Evolutionary conservation across 2,888 invertebrate genomes (phyloP).

Genomic region (Caenorhabditis sp.): DNA sequence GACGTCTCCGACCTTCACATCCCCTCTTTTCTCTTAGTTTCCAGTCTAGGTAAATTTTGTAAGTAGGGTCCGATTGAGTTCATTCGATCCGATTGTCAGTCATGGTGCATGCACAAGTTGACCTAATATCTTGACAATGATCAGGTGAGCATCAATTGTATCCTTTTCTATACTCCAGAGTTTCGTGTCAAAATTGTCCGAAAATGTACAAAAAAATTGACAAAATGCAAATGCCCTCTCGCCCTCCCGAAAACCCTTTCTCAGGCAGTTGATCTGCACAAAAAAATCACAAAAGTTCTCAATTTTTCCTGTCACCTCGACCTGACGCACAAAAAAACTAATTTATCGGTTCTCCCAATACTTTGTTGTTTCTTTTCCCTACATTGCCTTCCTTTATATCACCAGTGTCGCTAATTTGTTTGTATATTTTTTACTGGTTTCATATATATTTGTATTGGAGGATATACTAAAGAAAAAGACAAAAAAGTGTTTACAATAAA

Average conservation of each 20-base stretch:
- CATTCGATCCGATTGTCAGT: constrained; percentile 39
- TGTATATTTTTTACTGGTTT: constrained; percentile 53
- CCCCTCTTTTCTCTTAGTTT: constrained; percentile 12
- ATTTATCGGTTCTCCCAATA: constrained; percentile 39
- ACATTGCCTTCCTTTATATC: constrained; percentile 35
- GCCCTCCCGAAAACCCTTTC: constrained; percentile 22
- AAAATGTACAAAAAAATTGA: constrained; percentile 62
- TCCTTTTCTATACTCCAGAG: background rate
- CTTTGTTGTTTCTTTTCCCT: constrained; percentile 43
- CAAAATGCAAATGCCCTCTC: no score
- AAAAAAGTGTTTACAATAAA: constrained; percentile 45
- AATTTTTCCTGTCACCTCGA: constrained; percentile 32
- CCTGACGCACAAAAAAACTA: constrained; percentile 20
- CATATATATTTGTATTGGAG: constrained; percentile 20
- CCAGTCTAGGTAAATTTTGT: constrained; percentile 27
- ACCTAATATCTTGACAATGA: constrained; percentile 44
- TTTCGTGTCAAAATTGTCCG: constrained; percentile 59
- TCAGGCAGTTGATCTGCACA: constrained; percentile 62
- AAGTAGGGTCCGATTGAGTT: constrained; percentile 31
- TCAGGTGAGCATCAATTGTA: constrained; percentile 17
- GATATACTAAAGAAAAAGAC: constrained; percentile 39
- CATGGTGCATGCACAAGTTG: background rate
- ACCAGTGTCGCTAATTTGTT: constrained; percentile 51
- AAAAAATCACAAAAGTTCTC: constrained; percentile 58
- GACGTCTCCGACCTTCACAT: background rate